Conservation (phyloP, 1,140 invertebrate species). For the Calephelis virginiensis region DNA sequence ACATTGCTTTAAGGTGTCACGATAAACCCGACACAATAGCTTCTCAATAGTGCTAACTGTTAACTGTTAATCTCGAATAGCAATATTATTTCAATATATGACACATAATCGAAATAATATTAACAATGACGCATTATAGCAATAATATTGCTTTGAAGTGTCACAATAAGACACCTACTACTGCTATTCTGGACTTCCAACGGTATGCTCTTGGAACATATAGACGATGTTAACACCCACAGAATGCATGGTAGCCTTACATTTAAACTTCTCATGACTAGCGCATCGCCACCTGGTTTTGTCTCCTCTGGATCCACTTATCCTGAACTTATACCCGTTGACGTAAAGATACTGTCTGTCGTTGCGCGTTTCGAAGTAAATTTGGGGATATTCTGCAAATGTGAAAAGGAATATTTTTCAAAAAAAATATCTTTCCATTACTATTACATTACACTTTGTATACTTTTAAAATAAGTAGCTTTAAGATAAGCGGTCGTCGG, state of each 20-base stretch:
- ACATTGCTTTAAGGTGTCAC: no score
- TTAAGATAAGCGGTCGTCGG: no score
- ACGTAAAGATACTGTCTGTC: conserved; percentile 39
- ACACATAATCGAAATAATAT: background rate
- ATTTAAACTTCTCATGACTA: conserved; percentile 46
- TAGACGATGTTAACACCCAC: conserved; percentile 36
- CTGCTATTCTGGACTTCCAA: background rate
- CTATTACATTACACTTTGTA: no score
- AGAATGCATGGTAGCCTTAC: conserved; percentile 49
- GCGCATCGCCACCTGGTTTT: conserved; percentile 58
- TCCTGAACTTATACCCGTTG: conserved; percentile 42
- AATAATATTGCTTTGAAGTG: no score
- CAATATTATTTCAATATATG: no score
- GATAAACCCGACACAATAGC: no score
- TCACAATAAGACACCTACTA: no score
- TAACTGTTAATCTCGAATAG: no score
- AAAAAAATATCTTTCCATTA: no score
- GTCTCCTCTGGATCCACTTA: conserved; percentile 30
- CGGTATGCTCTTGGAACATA: conserved; percentile 29
- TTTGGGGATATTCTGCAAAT: conserved; percentile 22
- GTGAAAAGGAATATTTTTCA: background rate
- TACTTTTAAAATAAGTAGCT: no score
- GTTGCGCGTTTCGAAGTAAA: conserved; percentile 34
- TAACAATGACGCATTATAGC: background rate
- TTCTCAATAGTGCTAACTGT: no score